These are phyloP conservation scores for Heliothis peltigera DNA, from an alignment of 2,888 invertebrate species.

Conservation along the genomic window DNA sequence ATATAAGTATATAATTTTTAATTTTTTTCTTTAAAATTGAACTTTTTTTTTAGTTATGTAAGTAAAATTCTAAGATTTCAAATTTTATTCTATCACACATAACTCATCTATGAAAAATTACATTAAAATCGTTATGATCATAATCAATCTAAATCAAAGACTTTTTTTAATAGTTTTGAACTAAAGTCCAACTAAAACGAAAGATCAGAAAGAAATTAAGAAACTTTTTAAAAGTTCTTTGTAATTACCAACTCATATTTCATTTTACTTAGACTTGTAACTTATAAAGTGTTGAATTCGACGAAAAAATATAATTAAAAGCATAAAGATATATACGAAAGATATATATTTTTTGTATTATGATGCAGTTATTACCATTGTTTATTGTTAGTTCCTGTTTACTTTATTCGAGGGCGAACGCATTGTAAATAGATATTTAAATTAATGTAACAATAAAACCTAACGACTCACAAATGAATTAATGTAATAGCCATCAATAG, in stretches of 20 bases:
- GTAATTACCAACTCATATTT: neutral
- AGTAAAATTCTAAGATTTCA: neutral
- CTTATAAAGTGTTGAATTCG: neutral
- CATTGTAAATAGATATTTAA: constrained; percentile 22
- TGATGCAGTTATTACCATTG: constrained; percentile 3
- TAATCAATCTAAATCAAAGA: constrained; percentile 1
- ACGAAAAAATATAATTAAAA: neutral
- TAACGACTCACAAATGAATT: constrained; percentile 24
- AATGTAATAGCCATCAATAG: constrained; percentile 46
- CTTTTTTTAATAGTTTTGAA: constrained; percentile 11
- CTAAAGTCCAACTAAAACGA: neutral
- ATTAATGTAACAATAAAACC: constrained; percentile 31
- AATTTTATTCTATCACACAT: neutral
- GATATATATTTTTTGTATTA: neutral
- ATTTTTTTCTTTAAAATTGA: no score
- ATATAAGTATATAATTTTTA: no score
- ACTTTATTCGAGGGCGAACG: constrained; percentile 17
- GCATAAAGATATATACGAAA: neutral
- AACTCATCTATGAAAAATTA: neutral
- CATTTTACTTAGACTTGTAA: constrained; percentile 6
- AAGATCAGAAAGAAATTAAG: constrained; percentile 1
- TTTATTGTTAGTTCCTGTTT: constrained; percentile 35
- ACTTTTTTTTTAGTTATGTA: no score
- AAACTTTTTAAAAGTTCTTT: neutral
- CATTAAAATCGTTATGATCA: neutral